These are phyloP conservation scores for Mellivora capensis DNA, from an alignment of 2,113 vertebrate species.

Conservation along the genomic window DNA sequence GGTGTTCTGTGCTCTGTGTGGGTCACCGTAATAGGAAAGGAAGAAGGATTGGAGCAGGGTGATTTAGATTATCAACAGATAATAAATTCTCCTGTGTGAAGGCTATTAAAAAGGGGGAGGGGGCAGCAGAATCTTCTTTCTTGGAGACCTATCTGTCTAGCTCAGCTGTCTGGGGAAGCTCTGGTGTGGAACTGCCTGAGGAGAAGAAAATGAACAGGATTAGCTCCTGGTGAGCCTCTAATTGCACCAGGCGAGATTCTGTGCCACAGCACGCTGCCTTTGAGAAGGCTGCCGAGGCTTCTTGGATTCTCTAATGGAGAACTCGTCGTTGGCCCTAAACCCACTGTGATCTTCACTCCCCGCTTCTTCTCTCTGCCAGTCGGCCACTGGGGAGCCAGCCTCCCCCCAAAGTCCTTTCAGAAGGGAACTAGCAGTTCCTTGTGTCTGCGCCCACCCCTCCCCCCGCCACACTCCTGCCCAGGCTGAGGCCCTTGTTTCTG, in stretches of 20 bases:
- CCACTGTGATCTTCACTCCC: not conserved
- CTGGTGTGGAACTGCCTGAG: not conserved
- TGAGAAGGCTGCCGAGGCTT: not conserved
- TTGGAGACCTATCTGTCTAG: not conserved
- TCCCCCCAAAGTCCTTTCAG: not conserved
- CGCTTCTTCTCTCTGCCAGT: not conserved
- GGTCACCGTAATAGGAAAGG: not conserved
- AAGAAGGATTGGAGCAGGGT: not conserved
- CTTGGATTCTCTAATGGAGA: not conserved
- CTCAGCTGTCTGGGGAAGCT: not conserved
- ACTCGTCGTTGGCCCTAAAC: not conserved
- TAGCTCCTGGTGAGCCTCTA: not conserved
- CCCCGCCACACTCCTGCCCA: accelerated
- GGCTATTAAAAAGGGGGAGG: not conserved
- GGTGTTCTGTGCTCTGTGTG: not conserved
- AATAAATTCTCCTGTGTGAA: not conserved
- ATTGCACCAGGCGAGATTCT: not conserved
- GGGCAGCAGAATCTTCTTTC: not conserved
- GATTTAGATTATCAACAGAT: not conserved
- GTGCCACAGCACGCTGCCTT: not conserved
- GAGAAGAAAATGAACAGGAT: not conserved
- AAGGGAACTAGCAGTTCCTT: too few relatives aligned
- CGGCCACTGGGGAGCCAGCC: not conserved
- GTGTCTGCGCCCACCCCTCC: not conserved
- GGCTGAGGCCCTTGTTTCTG: not conserved